Percentiles rank a stretch among this genome's conserved stretches.
These are phyloP conservation scores for Zosterops pallidus DNA, from an alignment of 2,113 vertebrate species.

Conservation along the genomic window DNA sequence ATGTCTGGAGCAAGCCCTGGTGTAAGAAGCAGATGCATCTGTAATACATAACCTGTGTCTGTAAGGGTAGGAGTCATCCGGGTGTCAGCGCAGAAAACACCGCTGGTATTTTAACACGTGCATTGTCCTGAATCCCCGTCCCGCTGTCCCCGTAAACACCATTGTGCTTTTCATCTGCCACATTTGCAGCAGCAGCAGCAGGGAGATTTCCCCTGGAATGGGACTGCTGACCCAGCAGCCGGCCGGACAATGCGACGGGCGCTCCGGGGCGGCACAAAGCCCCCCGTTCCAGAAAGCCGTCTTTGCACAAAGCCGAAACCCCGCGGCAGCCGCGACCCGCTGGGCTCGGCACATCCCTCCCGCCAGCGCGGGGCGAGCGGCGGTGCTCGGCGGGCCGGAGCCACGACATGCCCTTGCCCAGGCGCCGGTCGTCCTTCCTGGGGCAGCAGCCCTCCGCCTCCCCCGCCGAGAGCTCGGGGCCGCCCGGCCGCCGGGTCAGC, in stretches of 20 bases:
- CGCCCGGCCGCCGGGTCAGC: constrained; percentile 63
- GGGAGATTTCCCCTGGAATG: constrained; percentile 74
- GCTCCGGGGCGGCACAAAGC: constrained; percentile 68
- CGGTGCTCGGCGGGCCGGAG: constrained; percentile 1
- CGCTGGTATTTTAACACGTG: constrained; percentile 25
- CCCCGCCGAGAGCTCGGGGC: constrained; percentile 65
- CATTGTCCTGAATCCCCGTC: constrained; percentile 5
- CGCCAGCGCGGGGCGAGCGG: constrained; percentile 19
- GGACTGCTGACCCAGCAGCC: constrained; percentile 76
- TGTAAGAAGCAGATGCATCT: fast-evolving
- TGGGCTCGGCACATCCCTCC: constrained; percentile 67
- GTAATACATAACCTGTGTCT: background rate
- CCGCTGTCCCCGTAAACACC: constrained; percentile 33
- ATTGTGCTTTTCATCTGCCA: constrained; percentile 61
- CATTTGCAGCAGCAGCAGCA: constrained; percentile 70
- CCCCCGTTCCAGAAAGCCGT: constrained; percentile 79
- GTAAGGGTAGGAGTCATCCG: background rate
- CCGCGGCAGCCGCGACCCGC: background rate
- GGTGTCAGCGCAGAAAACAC: background rate
- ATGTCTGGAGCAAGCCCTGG: background rate
- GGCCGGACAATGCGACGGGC: constrained; percentile 47
- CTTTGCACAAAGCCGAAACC: constrained; percentile 71
- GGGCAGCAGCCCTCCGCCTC: constrained; percentile 72
- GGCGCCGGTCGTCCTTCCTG: constrained; percentile 83
- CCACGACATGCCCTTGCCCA: constrained; percentile 82